Percentiles rank a stretch among this genome's conserved stretches.
These are phyloP conservation scores for Euclidia mi DNA, from an alignment of 2,888 invertebrate genomes.

Conservation along the genomic window DNA sequence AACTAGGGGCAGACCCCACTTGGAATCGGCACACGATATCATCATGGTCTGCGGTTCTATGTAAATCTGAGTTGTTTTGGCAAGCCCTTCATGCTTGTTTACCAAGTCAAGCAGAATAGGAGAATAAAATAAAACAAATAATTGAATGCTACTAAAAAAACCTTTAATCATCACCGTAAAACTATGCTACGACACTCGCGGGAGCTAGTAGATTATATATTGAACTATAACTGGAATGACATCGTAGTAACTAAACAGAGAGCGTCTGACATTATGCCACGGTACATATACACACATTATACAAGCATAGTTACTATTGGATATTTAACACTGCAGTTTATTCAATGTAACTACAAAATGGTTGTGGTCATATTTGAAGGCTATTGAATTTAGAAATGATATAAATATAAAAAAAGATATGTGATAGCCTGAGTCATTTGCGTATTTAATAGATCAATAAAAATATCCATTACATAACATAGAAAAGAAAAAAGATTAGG, in stretches of 20 bases:
- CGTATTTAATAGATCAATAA: no score
- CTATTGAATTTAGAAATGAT: background rate
- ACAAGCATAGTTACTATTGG: conserved; percentile 24
- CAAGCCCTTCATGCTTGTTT: no score
- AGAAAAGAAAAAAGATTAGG: no score
- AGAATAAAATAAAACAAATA: conserved; percentile 63
- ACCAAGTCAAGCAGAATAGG: no score
- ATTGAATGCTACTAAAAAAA: conserved; percentile 70
- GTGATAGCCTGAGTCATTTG: no score
- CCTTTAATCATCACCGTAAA: conserved; percentile 71
- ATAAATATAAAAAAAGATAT: no score
- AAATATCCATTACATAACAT: no score
- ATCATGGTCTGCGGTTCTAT: no score
- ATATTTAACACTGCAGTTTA: conserved; percentile 32
- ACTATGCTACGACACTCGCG: conserved; percentile 60
- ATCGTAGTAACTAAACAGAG: conserved; percentile 48
- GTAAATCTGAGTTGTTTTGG: background rate
- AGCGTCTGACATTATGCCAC: conserved; percentile 31
- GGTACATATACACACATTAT: conserved; percentile 25
- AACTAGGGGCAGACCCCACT: no score
- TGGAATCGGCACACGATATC: no score
- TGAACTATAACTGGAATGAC: conserved; percentile 67
- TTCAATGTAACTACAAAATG: background rate
- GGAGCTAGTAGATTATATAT: conserved; percentile 50
- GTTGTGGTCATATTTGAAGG: background rate